These are phyloP conservation scores for Chaetodon trifasciatus DNA, from an alignment of 2,797 vertebrate genomes.

Conservation along the genomic window DNA sequence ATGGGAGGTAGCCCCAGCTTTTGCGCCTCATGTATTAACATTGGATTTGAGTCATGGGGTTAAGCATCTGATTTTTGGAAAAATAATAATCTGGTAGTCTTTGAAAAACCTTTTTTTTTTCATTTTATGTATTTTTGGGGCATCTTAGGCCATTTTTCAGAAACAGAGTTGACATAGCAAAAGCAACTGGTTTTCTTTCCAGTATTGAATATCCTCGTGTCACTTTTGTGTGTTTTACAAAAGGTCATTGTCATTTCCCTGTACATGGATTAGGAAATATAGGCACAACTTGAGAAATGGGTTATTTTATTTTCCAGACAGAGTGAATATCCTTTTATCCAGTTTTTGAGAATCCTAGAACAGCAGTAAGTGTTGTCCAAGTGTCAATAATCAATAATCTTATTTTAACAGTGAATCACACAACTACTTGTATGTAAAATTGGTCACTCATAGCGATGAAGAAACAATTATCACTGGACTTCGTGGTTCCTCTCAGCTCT, in stretches of 20 bases:
- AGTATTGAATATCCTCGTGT: neutral
- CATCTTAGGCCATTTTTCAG: neutral
- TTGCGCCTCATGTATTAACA: constrained; percentile 11
- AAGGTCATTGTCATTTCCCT: too few relatives aligned
- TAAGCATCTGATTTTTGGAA: constrained; percentile 26
- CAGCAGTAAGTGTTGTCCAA: neutral
- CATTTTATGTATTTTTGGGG: neutral
- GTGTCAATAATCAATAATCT: neutral
- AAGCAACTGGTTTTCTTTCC: neutral
- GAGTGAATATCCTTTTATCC: neutral
- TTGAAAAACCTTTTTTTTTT: neutral
- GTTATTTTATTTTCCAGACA: neutral
- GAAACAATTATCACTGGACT: neutral
- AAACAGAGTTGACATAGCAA: neutral
- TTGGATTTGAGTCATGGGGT: constrained; percentile 30
- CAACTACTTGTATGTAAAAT: neutral
- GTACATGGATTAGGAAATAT: neutral
- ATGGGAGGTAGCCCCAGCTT: constrained; percentile 17
- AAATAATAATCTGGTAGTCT: constrained; percentile 34
- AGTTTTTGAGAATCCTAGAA: neutral
- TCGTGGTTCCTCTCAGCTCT: neutral
- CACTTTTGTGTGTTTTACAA: neutral
- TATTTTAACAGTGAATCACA: neutral
- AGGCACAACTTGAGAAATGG: too few relatives aligned
- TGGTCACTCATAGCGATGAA: neutral